Evolutionary conservation across 2,888 invertebrate genomes (phyloP).

Genomic region (Drosophila stalkeri): DNA sequence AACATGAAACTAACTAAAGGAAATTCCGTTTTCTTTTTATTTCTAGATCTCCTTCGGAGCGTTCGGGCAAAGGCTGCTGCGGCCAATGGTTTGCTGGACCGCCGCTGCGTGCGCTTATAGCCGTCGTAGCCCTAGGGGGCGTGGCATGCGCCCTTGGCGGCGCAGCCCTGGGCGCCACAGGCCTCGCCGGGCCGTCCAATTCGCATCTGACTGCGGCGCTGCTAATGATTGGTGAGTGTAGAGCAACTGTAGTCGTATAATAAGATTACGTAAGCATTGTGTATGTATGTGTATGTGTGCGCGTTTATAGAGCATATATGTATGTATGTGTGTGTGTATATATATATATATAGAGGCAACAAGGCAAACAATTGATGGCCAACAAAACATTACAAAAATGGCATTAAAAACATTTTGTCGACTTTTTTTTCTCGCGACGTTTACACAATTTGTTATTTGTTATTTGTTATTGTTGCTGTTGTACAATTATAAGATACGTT

Average conservation of each 20-base stretch:
- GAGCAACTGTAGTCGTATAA: background rate
- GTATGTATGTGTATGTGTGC: background rate
- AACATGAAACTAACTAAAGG: constrained; percentile 44
- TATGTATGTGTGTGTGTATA: background rate
- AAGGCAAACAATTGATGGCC: constrained; percentile 54
- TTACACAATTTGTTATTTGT: constrained; percentile 62
- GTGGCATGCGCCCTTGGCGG: constrained; percentile 85
- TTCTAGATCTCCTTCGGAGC: constrained; percentile 85
- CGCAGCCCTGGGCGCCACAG: constrained; percentile 85
- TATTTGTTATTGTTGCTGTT: constrained; percentile 20
- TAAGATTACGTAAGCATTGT: constrained; percentile 2
- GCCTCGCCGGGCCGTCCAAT: constrained; percentile 85
- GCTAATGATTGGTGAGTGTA: constrained; percentile 85
- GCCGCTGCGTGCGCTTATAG: constrained; percentile 85
- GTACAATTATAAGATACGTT: constrained; percentile 41
- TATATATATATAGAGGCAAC: constrained; percentile 2
- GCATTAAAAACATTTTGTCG: constrained; percentile 60
- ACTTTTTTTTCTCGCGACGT: constrained; percentile 55
- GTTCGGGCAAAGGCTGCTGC: constrained; percentile 85
- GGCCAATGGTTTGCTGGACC: constrained; percentile 86
- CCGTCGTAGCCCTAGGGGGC: constrained; percentile 85
- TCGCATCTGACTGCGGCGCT: constrained; percentile 85
- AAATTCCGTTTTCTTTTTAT: constrained; percentile 20
- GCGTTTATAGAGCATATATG: no score
- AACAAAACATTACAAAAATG: constrained; percentile 46